Base-by-base conservation (phyloP, 1,140 invertebrate species). In the Parasteatoda tepidariorum region DNA sequence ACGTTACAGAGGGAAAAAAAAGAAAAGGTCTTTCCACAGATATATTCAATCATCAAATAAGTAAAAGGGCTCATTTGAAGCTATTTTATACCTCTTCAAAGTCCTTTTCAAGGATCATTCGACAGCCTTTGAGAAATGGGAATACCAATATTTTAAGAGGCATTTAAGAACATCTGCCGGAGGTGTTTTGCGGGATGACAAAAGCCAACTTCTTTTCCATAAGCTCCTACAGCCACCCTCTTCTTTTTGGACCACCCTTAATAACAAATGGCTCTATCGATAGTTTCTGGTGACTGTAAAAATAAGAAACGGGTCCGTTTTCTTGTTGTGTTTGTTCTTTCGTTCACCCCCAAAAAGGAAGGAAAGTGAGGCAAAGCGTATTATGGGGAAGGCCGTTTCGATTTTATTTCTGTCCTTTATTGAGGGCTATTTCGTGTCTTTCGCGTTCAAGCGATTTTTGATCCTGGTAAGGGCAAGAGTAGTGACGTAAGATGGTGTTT, bases 141-240 rank as follows among this genome's bases (percentile, higher is more conserved):
- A 78, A 78, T 38, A 31, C 26, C 76, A 61, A 79, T 79, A 79
- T 79, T 79, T 79, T 79, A 79, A 79, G 76, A 79, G 76, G 62
- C 76, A 79, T 79, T 79, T 79, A 68, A 79, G 76, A 79, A 79
- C 76, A 79, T 79, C 76, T 79, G 76, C 76, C 64, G 30, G 22
- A 67, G 76, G 76, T 79, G 76, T 79, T 79, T 79, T 79, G 76
- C 30, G 76, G 76, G 41, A n/a, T 24, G 64, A 79, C 76, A 79
- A 79, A 79, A 59, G 64, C 59, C 30, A 34, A 61, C 55, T 31
- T 57, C 55, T 30, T 62, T 57, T 38, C 48, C 64, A 64, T 68
- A 79, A 68, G 76, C 64, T 34, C 18, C n/a, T n/a, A n/a, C n/a
- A 18, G 30, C 54, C 57, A 30, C 24, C 76, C 55, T 48, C 38